Evolutionary conservation across 2,888 invertebrate genomes (phyloP), one percentile per base, ranked within the genome.

Genomic region (Sympetrum striolatum): DNA sequence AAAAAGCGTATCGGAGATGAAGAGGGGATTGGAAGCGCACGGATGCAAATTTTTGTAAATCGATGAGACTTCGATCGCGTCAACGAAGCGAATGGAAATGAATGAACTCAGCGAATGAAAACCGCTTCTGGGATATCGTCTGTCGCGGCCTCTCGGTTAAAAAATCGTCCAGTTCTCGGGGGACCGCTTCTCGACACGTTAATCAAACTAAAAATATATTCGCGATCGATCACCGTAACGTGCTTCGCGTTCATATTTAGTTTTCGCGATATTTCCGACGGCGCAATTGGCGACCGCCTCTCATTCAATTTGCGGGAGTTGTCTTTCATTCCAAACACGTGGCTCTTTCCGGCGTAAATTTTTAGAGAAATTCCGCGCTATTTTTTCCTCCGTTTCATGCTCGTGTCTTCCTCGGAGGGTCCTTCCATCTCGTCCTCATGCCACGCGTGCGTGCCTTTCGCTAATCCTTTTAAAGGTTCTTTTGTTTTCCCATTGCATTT

Each of bases 381-480:
- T 25, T 31, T 60, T 73, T 73, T 73, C 5, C 25, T 53, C 53
- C 53, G 18, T 53, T 53, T 53, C 22, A 31, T 31, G 73, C 73
- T 73, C 73, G 73, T 73, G 73, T 73, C 53, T 53, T 25, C 73
- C 25, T 73, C 64, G n/a, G 25, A 22, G 22, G n/a, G 64, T 64
- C 64, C 22, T 82, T 82, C 58, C 82, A 48, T 82, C 82, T 31
- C 82, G 35, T 82, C 35, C 82, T 31, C 80, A 58, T 58, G 35
- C 82, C 35, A 64, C 86, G 64, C 31, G 86, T 86, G 86, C 86
- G 86, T 86, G 86, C 60, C 86, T 60, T 37, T 64, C 53, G 86
- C 86, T 86, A 86, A 86, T 86, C 86, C 86, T 86, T 86, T 86
- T 86, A 86, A 86, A 64, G 86, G 22, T 86, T 58, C 82, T 82